These are phyloP conservation scores for Gryllus bimaculatus DNA, from an alignment of 1,140 invertebrate genomes.

Conservation along the genomic window DNA sequence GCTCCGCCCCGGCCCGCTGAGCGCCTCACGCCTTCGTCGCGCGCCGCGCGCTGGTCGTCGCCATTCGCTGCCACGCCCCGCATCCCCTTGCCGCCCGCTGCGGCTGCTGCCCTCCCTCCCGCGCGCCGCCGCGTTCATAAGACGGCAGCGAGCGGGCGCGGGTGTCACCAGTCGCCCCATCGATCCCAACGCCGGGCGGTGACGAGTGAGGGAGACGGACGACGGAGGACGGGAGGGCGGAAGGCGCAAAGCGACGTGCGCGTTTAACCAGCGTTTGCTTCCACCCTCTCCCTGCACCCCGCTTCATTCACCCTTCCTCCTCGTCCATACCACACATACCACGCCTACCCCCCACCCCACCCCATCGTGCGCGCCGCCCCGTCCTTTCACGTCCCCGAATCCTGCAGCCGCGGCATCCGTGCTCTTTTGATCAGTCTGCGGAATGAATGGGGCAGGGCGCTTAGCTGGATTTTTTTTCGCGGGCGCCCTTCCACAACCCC, in stretches of 20 bases:
- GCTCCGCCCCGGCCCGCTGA: too few species aligned
- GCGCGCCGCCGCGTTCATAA: not conserved
- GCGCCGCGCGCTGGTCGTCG: too few species aligned
- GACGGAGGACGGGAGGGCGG: not conserved
- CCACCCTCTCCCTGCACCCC: not conserved
- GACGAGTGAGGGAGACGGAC: not conserved
- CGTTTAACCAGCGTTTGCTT: not conserved
- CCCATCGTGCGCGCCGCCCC: not conserved
- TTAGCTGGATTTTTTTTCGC: not conserved
- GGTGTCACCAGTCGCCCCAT: not conserved
- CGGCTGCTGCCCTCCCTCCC: too few species aligned
- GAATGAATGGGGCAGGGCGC: not conserved
- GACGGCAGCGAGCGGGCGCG: too few species aligned
- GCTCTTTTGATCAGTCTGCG: not conserved
- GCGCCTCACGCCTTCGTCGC: too few species aligned
- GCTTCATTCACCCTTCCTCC: not conserved
- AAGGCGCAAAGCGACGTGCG: not conserved
- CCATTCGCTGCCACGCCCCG: too few species aligned
- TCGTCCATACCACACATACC: not conserved
- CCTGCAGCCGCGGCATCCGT: conserved; percentile 1
- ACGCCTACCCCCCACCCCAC: not conserved
- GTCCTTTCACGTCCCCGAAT: not conserved
- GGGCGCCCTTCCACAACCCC: too few species aligned
- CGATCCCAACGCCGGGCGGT: not conserved
- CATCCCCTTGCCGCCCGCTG: too few species aligned